Percentiles rank a stretch among this genome's conserved stretches.
Evolutionary conservation across 2,797 vertebrate genomes (phyloP).

Genomic region (Nasua narica): DNA sequence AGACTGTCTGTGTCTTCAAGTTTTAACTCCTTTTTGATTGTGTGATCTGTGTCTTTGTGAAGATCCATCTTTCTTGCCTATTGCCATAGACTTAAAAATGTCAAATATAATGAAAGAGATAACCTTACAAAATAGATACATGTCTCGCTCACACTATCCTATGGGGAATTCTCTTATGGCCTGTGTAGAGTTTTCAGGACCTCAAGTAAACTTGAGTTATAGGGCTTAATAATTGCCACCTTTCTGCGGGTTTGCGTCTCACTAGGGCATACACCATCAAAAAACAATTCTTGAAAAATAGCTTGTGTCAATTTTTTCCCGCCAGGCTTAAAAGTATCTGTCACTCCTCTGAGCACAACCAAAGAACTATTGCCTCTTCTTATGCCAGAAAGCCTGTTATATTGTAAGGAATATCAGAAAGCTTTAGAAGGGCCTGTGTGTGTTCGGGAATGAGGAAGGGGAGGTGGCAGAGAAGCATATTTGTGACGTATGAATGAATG

Average conservation of each 20-base stretch:
- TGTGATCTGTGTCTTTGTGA: not conserved
- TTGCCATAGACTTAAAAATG: not conserved
- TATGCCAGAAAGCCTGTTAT: conserved; percentile 30
- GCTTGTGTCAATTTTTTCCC: not conserved
- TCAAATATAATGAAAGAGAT: not conserved
- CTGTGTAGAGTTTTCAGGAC: not conserved
- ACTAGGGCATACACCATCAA: not conserved
- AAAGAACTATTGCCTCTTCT: not conserved
- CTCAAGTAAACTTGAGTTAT: conserved; percentile 2
- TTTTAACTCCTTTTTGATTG: not conserved
- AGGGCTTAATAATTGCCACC: not conserved
- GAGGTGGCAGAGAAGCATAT: not conserved
- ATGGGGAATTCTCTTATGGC: not conserved
- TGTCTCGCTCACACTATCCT: not conserved
- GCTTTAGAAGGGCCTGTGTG: not conserved
- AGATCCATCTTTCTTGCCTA: not conserved
- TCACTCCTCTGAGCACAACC: not conserved
- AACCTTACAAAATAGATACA: not conserved
- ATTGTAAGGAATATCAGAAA: not conserved
- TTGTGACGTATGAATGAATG: not conserved
- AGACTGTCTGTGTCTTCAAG: not conserved
- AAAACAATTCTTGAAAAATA: conserved; percentile 36
- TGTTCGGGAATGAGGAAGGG: not conserved
- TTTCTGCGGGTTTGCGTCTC: conserved; percentile 11
- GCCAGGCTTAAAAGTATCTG: conserved; percentile 18